Conservation (phyloP, 1,140 invertebrate species). For the Scaptodrosophila lebanonensis region DNA sequence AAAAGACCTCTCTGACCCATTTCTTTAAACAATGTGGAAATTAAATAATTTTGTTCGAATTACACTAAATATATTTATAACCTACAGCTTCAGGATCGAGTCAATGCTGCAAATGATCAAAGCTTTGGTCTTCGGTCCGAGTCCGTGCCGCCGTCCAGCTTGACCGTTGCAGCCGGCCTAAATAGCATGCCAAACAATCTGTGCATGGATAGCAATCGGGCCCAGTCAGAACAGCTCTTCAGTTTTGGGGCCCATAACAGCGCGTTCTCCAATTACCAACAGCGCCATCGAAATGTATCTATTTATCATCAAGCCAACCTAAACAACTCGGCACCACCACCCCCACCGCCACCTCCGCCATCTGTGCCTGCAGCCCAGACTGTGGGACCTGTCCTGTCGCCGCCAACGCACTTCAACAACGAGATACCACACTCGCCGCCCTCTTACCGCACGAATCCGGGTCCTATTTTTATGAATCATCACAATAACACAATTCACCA, state of each 20-base stretch:
- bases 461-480: constrained; percentile 75
- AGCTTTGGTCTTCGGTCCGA: constrained; percentile 56
- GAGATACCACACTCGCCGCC: constrained; percentile 64
- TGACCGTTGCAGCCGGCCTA: constrained; percentile 19
- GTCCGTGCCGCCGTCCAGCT: constrained; percentile 57
- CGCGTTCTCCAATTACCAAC: constrained; percentile 65
- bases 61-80: too few relatives aligned
- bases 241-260: constrained; percentile 45
- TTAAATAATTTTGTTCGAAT: too few relatives aligned
- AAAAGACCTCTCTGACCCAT: too few relatives aligned
- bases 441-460: constrained; percentile 58
- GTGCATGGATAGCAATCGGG: constrained; percentile 52
- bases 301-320: constrained; percentile 46
- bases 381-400: constrained; percentile 11
- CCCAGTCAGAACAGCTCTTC: constrained; percentile 70
- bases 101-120: constrained; percentile 43
- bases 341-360: constrained; percentile 10
- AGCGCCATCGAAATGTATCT: constrained; percentile 38
- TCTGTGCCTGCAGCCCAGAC: constrained; percentile 17
- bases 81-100: constrained; percentile 65
- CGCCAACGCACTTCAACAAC: constrained; percentile 60
- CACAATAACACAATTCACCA: constrained; percentile 75
- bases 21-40: too few relatives aligned
- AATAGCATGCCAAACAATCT: constrained; percentile 54
- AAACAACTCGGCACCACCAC: constrained; percentile 51